Conservation (phyloP, 1,140 invertebrate genomes). For the Carcinoscorpius rotundicauda region DNA sequence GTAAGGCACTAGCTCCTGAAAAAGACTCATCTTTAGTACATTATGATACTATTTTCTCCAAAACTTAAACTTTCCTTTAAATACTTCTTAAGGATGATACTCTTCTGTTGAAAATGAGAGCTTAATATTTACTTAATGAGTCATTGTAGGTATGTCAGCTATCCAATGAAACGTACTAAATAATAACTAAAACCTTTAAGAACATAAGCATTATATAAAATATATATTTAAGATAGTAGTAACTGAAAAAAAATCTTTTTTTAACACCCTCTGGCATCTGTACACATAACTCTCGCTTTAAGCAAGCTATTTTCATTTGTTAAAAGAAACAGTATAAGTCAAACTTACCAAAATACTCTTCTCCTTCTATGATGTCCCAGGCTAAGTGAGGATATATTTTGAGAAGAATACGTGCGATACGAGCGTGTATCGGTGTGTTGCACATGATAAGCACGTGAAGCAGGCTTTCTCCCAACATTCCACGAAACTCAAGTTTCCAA, state of each 20-base stretch:
- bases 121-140: no score
- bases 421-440: slow-evolving; percentile 72
- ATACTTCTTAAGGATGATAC: not conserved
- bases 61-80: no score
- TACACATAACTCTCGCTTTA: not conserved
- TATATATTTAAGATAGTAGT: no score
- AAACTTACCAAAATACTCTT: slow-evolving; percentile 78
- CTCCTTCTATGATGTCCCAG: slow-evolving; percentile 88
- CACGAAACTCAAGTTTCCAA: slow-evolving; percentile 94
- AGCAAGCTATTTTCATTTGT: no score
- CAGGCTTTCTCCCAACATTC: slow-evolving; percentile 84
- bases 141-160: no score
- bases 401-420: slow-evolving; percentile 73
- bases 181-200: no score
- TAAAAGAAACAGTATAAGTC: not conserved
- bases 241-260: no score
- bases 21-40: not conserved
- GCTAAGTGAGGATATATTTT: slow-evolving; percentile 84
- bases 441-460: slow-evolving; percentile 91
- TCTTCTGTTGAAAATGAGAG: not conserved
- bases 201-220: no score
- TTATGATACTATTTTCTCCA: no score
- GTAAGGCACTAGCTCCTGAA: slow-evolving; percentile 76
- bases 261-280: no score
- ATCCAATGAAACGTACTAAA: no score